Evolutionary conservation across 2,113 vertebrate species (phyloP).

Genomic region (Apaloderma vittatum): DNA sequence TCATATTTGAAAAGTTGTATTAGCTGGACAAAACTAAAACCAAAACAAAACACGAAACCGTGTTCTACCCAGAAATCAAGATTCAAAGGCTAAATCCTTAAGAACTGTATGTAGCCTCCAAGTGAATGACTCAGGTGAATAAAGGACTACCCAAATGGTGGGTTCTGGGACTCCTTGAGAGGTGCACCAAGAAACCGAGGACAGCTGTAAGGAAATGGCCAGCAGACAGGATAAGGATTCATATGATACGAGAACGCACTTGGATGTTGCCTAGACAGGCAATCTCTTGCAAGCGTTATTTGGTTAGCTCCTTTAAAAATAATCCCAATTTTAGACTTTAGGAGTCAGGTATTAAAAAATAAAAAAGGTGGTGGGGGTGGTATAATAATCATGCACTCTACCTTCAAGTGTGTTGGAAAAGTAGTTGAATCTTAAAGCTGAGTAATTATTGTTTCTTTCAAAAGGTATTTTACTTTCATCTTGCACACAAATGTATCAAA

Average conservation of each 20-base stretch:
- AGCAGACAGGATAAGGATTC: neutral
- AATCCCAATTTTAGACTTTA: neutral
- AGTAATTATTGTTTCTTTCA: neutral
- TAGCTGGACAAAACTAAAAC: neutral
- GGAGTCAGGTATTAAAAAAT: neutral
- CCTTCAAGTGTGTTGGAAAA: neutral
- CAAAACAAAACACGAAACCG: fast-evolving
- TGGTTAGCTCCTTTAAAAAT: neutral
- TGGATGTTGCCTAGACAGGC: neutral
- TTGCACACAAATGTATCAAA: neutral
- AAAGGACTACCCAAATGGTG: neutral
- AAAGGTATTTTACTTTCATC: neutral
- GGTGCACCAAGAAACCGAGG: neutral
- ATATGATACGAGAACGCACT: neutral
- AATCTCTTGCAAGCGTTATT: neutral
- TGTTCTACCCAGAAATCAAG: neutral
- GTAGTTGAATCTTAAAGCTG: neutral
- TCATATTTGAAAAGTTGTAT: neutral
- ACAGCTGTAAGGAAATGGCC: neutral
- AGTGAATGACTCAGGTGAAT: neutral
- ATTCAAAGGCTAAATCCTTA: neutral
- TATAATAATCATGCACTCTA: neutral
- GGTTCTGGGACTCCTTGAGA: neutral
- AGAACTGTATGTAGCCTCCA: neutral
- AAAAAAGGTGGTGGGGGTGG: fast-evolving